Evolutionary conservation across 2,797 vertebrate species (phyloP).

Genomic region (Sebastolobus alascanus): DNA sequence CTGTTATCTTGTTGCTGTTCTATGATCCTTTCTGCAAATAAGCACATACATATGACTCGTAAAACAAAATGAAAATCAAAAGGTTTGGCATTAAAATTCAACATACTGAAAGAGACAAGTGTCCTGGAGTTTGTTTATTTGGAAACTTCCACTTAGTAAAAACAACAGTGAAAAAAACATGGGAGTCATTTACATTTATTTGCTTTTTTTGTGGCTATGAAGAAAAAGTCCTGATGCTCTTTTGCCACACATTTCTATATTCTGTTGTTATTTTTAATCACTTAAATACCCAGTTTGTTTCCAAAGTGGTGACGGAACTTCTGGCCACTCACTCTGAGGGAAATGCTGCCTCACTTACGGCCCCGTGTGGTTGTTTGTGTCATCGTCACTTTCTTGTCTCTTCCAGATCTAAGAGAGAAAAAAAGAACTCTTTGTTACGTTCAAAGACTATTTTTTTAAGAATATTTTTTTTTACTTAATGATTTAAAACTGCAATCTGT

Average conservation of each 20-base stretch:
- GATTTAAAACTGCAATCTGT: background rate
- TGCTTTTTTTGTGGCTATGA: conserved; percentile 4
- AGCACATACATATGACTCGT: background rate
- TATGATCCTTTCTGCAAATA: background rate
- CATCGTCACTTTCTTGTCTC: conserved; percentile 87
- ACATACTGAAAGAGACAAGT: background rate
- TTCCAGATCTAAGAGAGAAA: conserved; percentile 92
- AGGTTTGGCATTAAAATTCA: conserved; percentile 10
- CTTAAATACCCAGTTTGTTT: conserved; percentile 38
- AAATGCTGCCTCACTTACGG: conserved; percentile 76
- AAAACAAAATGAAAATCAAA: background rate
- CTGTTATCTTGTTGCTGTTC: conserved; percentile 3
- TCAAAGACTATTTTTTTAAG: background rate
- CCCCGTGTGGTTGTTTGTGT: conserved; percentile 87
- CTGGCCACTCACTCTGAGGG: background rate
- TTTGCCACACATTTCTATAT: conserved; percentile 1
- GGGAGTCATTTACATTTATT: conserved; percentile 41
- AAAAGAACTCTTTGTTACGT: background rate
- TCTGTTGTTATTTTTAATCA: conserved; percentile 1
- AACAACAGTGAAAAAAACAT: conserved; percentile 33
- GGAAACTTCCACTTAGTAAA: conserved; percentile 63
- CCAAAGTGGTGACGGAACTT: background rate
- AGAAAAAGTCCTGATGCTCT: conserved; percentile 18
- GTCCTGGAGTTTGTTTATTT: conserved; percentile 70
- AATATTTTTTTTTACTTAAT: background rate